phyloP scores from a whole-genome alignment of 92 coral and sea anemone species.

The Hydrozoanthus gracilis region DNA sequence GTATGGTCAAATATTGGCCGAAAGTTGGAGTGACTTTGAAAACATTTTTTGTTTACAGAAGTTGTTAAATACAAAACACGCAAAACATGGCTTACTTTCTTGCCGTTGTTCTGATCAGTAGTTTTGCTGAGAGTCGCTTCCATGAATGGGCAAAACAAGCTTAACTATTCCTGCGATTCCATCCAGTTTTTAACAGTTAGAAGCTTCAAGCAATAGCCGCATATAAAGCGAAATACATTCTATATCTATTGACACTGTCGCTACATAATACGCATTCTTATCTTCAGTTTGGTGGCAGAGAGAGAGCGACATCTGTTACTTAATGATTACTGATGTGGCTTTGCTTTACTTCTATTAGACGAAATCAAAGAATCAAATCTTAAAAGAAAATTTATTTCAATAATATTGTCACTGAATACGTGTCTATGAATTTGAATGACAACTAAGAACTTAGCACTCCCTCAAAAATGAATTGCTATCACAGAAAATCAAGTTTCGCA shows the following conservation, averaged over 20 bases:
- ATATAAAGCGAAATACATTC: background rate
- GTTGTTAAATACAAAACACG: background rate
- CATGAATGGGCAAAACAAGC: background rate
- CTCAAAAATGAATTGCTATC: background rate
- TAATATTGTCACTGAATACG: background rate
- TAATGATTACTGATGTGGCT: background rate
- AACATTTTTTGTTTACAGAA: background rate
- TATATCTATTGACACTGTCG: slow-evolving; percentile 9
- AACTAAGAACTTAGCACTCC: background rate
- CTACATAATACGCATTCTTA: slow-evolving; percentile 24
- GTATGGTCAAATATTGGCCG: background rate
- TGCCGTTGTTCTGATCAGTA: background rate
- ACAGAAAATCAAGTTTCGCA: background rate
- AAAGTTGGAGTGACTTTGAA: background rate
- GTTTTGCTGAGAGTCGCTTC: background rate
- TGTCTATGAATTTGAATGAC: background rate
- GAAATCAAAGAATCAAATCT: background rate
- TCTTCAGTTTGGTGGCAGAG: background rate
- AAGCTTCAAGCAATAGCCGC: background rate
- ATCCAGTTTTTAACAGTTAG: background rate
- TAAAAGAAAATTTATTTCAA: background rate
- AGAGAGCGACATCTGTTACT: slow-evolving; percentile 35
- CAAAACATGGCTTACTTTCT: slow-evolving; percentile 18
- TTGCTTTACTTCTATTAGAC: background rate
- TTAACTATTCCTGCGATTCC: background rate